These are phyloP conservation scores for Oscheius myriophilus DNA, from an alignment of 2,888 invertebrate species.

Conservation along the genomic window DNA sequence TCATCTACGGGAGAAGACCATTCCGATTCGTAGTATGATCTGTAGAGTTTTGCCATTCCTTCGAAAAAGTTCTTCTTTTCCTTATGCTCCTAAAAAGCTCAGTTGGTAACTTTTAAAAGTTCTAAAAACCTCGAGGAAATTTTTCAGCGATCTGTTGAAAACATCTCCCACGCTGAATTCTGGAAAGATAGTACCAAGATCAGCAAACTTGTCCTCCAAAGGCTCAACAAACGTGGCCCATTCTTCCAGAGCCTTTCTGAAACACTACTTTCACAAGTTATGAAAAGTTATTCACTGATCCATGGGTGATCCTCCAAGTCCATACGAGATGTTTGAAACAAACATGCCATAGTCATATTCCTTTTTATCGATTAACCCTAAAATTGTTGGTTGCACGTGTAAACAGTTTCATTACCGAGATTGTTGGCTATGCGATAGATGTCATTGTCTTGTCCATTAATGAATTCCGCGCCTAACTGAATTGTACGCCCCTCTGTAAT, in stretches of 20 bases:
- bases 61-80: conserved; percentile 13
- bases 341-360: conserved; percentile 15
- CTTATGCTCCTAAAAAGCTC: conserved; percentile 2
- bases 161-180: conserved; percentile 11
- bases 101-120: background rate
- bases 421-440: conserved; percentile 56
- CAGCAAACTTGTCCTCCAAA: conserved; percentile 9
- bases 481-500: conserved; percentile 52
- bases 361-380: conserved; percentile 8
- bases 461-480: conserved; percentile 65
- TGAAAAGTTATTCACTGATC: background rate
- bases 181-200: background rate
- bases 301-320: conserved; percentile 8
- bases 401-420: conserved; percentile 1
- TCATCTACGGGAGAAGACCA: conserved; percentile 58
- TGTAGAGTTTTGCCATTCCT: conserved; percentile 40
- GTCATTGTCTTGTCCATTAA: conserved; percentile 62
- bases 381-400: background rate
- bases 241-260: conserved; percentile 18
- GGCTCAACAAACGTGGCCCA: conserved; percentile 20
- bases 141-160: conserved; percentile 4
- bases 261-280: background rate
- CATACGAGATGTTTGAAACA: conserved; percentile 7
- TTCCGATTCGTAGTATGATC: conserved; percentile 56
- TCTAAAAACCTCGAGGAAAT: conserved; percentile 13